Conservation (phyloP, 2,888 invertebrate species). For the Desoria tigrina region DNA sequence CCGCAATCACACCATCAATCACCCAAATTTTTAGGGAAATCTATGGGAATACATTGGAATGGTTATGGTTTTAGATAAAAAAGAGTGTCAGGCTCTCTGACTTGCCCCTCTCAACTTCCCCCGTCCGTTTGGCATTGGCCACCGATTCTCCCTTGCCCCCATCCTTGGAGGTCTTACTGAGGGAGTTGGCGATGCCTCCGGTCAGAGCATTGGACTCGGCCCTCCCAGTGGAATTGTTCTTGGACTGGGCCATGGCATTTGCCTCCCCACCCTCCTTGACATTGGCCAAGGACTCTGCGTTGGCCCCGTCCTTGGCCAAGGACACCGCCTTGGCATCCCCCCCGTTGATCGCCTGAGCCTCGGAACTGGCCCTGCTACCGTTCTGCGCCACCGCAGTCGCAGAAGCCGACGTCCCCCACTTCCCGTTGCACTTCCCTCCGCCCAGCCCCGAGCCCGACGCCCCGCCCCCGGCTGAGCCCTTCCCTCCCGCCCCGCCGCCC, state of each 20-base stretch:
- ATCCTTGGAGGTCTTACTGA: neutral
- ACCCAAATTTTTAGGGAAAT: too few species aligned
- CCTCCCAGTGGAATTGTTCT: neutral
- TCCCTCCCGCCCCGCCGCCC: constrained; percentile 1
- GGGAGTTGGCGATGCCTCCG: neutral
- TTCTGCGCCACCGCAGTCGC: constrained; percentile 16
- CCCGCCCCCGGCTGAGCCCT: neutral
- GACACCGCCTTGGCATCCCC: neutral
- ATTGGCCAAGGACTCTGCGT: neutral
- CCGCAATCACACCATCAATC: too few species aligned
- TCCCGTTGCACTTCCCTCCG: neutral
- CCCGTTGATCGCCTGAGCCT: constrained; percentile 1
- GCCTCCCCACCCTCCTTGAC: neutral
- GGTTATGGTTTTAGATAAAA: too few species aligned
- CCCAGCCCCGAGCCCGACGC: neutral
- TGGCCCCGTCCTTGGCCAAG: constrained; percentile 1
- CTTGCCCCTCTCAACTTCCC: neutral
- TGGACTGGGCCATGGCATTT: neutral
- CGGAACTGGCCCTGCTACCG: constrained; percentile 1
- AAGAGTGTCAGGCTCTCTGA: too few species aligned
- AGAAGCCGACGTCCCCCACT: constrained; percentile 8
- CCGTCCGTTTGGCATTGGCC: neutral
- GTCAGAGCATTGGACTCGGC: neutral
- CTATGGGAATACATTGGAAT: too few species aligned
- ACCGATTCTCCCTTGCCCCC: neutral